Conservation (phyloP, 1,140 invertebrate genomes). For the Argopecten irradians region DNA sequence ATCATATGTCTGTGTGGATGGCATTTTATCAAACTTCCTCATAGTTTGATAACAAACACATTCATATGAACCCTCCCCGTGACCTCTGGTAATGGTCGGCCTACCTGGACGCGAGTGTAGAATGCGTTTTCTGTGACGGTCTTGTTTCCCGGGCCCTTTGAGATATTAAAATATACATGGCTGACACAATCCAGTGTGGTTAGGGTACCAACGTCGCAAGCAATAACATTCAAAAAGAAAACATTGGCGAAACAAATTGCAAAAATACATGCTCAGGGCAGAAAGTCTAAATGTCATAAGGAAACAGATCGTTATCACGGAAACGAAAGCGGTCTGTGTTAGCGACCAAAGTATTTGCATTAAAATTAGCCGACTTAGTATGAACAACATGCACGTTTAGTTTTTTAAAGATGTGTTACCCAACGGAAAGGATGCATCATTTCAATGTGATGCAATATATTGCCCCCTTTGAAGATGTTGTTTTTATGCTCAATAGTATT, state of each 20-base stretch:
- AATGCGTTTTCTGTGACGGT: not conserved
- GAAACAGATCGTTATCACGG: not conserved
- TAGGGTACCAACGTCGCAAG: not conserved
- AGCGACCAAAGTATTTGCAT: not conserved
- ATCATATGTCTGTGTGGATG: not conserved
- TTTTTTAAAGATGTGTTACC: no score
- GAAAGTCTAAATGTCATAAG: not conserved
- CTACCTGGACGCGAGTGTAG: not conserved
- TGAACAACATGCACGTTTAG: not conserved
- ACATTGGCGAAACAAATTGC: conserved; percentile 1
- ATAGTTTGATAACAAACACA: not conserved
- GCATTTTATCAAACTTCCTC: not conserved
- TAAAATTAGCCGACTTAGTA: not conserved
- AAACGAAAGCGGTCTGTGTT: not conserved
- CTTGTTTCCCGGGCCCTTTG: not conserved
- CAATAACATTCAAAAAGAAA: conserved; percentile 3
- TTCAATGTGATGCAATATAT: no score
- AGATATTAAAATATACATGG: not conserved
- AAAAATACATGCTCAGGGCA: not conserved
- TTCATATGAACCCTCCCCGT: not conserved
- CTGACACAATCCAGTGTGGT: not conserved
- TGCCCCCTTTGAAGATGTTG: no score
- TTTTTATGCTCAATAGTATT: no score
- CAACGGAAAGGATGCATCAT: no score
- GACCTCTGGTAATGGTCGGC: not conserved